phyloP scores from a whole-genome alignment of 2,888 invertebrate species.

The Cyaniris semiargus region DNA sequence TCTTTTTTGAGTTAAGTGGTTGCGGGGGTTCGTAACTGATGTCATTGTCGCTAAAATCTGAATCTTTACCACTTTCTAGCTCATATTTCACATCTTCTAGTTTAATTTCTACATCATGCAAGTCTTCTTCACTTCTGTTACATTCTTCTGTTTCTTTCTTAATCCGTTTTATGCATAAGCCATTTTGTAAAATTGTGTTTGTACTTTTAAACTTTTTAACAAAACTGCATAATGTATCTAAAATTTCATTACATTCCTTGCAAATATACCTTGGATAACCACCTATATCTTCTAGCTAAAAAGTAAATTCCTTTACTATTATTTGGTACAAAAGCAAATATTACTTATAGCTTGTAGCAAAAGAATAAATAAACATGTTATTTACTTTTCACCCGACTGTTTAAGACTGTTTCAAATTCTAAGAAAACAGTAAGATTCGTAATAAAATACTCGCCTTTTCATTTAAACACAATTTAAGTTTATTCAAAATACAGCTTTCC shows the following conservation, averaged over 20 bases:
- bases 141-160: slow-evolving; percentile 52
- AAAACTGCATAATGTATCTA: slow-evolving; percentile 57
- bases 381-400: too few species aligned
- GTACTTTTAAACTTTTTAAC: slow-evolving; percentile 60
- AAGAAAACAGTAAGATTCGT: too few species aligned
- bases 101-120: slow-evolving; percentile 8
- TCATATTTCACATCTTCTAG: slow-evolving; percentile 37
- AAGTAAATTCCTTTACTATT: slow-evolving; percentile 36
- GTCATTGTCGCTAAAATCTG: slow-evolving; percentile 39
- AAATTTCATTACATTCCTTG: slow-evolving; percentile 53
- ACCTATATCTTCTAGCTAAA: slow-evolving; percentile 64
- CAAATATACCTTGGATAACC: slow-evolving; percentile 68
- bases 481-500: slow-evolving; percentile 48
- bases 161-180: slow-evolving; percentile 48
- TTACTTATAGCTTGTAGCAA: too few species aligned
- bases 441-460: slow-evolving; percentile 53
- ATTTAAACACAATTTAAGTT: slow-evolving; percentile 58
- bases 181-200: slow-evolving; percentile 54
- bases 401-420: too few species aligned
- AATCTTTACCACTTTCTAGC: slow-evolving; percentile 14
- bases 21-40: slow-evolving; percentile 34
- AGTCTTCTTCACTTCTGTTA: slow-evolving; percentile 36
- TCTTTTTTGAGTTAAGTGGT: slow-evolving; percentile 32
- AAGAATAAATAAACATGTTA: too few species aligned
- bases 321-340: too few species aligned